Conservation (phyloP, 2,797 vertebrate species). For the Moxostoma hubbsi region DNA sequence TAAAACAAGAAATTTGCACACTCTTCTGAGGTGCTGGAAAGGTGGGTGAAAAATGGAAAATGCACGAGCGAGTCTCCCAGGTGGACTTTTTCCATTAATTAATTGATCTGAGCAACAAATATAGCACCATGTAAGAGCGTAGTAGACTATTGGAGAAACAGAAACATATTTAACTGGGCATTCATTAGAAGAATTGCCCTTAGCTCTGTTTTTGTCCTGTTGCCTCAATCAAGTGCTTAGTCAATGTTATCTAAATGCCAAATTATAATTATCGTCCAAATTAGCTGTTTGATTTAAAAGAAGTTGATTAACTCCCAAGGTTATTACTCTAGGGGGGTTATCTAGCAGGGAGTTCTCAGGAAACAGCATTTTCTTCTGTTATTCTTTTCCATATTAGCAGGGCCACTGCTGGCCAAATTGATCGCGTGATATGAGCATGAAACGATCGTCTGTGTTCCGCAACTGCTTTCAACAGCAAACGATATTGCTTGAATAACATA, state of each 20-base stretch:
- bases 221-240: conserved; percentile 66
- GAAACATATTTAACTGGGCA: conserved; percentile 69
- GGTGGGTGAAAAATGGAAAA: conserved; percentile 72
- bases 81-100: conserved; percentile 74
- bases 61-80: conserved; percentile 64
- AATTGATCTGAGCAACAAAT: conserved; percentile 74
- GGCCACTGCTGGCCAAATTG: too few relatives aligned
- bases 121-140: conserved; percentile 67
- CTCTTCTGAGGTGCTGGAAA: conserved; percentile 67
- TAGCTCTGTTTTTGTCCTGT: conserved; percentile 64
- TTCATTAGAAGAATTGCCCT: conserved; percentile 72
- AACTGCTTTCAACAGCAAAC: too few relatives aligned
- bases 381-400: conserved; percentile 29
- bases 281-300: conserved; percentile 69
- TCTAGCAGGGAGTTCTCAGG: conserved; percentile 70
- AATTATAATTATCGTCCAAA: conserved; percentile 74
- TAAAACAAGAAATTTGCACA: conserved; percentile 78
- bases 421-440: too few relatives aligned
- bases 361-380: conserved; percentile 55
- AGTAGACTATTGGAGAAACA: conserved; percentile 65
- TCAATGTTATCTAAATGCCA: conserved; percentile 64
- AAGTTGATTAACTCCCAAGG: conserved; percentile 69
- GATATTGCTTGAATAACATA: too few relatives aligned
- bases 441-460: too few relatives aligned
- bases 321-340: conserved; percentile 70